Evolutionary conservation across 2,888 invertebrate genomes (phyloP).

Genomic region (Leucophenga montana): DNA sequence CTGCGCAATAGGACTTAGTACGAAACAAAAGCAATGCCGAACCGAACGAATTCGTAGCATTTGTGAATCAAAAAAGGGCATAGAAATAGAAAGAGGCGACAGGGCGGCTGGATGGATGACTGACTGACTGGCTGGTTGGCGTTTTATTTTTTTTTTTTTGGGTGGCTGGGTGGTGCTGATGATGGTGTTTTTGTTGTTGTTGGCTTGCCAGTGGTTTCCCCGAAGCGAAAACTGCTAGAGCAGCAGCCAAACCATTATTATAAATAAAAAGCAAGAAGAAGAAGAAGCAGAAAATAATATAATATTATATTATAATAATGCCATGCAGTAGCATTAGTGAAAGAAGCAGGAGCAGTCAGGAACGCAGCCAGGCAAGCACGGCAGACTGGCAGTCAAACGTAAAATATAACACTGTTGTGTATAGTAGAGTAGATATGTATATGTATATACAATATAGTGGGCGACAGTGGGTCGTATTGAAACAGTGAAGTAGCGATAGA

Average conservation of each 20-base stretch:
- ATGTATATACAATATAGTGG: background rate
- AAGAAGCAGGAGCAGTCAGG: background rate
- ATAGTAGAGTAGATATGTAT: background rate
- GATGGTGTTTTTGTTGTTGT: constrained; percentile 38
- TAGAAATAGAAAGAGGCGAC: too few species aligned
- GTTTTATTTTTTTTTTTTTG: background rate
- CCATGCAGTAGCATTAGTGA: background rate
- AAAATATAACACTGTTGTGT: constrained; percentile 13
- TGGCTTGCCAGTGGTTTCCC: constrained; percentile 48
- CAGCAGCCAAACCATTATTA: constrained; percentile 63
- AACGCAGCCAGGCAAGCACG: background rate
- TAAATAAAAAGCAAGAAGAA: constrained; percentile 48
- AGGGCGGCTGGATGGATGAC: constrained; percentile 3
- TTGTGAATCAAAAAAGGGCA: too few species aligned
- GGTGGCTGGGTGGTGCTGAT: constrained; percentile 39
- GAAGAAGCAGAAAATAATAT: constrained; percentile 20
- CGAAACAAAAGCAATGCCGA: too few species aligned
- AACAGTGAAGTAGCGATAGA: background rate
- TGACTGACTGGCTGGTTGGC: background rate
- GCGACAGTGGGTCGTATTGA: constrained; percentile 6
- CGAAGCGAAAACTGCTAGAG: constrained; percentile 13
- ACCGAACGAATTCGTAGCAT: too few species aligned
- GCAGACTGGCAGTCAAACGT: constrained; percentile 6
- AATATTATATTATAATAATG: constrained; percentile 27
- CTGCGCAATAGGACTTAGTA: too few species aligned